Base-by-base conservation (phyloP, 2,888 invertebrate species). In the Drosophila silvestris region DNA sequence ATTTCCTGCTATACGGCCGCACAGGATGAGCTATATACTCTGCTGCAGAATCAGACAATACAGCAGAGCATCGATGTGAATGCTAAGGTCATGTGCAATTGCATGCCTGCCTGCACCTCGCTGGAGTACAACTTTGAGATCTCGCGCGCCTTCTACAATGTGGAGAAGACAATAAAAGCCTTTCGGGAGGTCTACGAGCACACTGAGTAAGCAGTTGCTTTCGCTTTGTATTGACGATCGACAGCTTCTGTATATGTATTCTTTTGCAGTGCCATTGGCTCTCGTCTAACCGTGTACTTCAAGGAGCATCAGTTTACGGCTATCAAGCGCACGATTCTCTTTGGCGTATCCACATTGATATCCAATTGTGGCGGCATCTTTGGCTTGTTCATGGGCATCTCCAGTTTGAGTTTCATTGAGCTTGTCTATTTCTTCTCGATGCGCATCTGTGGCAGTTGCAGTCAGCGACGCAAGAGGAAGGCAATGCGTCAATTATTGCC, bases 251-350 rank as follows among this genome's bases (percentile, higher is more conserved):
- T 22, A 28, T 6, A 6, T 10, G 9, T 22, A 14, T 14, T 28
- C 1, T 50, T 33, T 81, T 94, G 59, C 81, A 95, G 95, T 72
- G 91, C 94, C 16, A 91, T 94, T 77, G 94, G 94, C 87, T 94
- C 96, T 0, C 94, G 96, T 3, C 94, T 96, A 19, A 94, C 95
- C 82, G 94, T 96, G 19, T 96, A 95, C 93, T 96, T 96, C 93
- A 96, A 96, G 91, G 96, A 96, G 84, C 94, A 95, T 37, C 96
- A 96, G 89, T 96, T 96, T 81, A 95, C 96, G 57, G 95, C 96
- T 1, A 95, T 95, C 10, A 95, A 95, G 56, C 94, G 96, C 5
- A 95, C 95, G 0, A 96, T 96, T 83, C 92, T 96, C 30, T 96
- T 95, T 87, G 96, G 96, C 0, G 94, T 94, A 57, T 95, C 95